Evolutionary conservation across 2,113 vertebrate genomes (phyloP).

Genomic region (Xiphorhynchus elegans): DNA sequence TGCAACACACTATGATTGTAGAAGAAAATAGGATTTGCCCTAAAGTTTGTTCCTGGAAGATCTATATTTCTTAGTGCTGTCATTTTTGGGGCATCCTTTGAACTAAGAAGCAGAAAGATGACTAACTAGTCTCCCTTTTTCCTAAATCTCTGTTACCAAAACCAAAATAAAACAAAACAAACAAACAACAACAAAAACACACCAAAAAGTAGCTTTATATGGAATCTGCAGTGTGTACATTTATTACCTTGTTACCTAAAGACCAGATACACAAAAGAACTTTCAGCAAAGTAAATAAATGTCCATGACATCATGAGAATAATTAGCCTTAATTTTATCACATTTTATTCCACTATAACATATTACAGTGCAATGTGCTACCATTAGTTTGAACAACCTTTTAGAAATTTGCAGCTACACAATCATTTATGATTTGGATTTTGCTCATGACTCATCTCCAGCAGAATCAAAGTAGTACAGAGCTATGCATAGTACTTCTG

Average conservation of each 20-base stretch:
- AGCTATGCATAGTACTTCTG: neutral
- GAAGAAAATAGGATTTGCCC: neutral
- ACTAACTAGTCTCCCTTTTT: neutral
- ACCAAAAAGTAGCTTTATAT: neutral
- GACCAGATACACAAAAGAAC: neutral
- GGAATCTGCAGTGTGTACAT: neutral
- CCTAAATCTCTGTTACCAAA: neutral
- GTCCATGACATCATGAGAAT: neutral
- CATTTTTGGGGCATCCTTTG: neutral
- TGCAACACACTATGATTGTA: neutral
- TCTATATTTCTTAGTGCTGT: neutral
- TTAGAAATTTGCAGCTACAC: neutral
- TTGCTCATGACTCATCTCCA: slow-evolving; percentile 34
- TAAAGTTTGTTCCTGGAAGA: neutral
- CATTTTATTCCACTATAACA: neutral
- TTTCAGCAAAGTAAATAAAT: neutral
- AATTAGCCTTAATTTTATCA: neutral
- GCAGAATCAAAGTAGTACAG: neutral
- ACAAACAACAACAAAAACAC: too few species aligned
- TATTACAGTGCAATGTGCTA: neutral
- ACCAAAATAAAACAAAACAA: neutral
- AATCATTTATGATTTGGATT: neutral
- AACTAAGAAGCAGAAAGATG: neutral
- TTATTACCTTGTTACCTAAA: neutral
- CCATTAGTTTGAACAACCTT: neutral